These are phyloP conservation scores for Phodopus roborovskii DNA, from an alignment of 2,113 vertebrate species.

Conservation along the genomic window DNA sequence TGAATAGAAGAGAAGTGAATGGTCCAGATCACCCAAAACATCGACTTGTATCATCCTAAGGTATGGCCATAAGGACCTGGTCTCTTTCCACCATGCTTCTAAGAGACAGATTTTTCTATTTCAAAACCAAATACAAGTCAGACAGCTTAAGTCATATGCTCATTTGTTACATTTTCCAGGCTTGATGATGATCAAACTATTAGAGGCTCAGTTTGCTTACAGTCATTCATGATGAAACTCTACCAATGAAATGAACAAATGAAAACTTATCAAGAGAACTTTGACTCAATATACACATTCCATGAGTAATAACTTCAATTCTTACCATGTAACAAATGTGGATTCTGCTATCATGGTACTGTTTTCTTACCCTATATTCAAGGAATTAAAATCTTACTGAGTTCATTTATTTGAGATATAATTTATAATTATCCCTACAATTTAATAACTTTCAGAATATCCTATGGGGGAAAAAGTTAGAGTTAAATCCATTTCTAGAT, in stretches of 20 bases:
- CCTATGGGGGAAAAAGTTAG: neutral
- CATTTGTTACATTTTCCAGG: neutral
- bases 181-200: neutral
- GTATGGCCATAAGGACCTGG: neutral
- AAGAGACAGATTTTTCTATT: conserved; percentile 32
- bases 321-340: neutral
- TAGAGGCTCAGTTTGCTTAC: neutral
- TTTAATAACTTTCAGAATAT: conserved; percentile 22
- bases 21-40: conserved; percentile 25
- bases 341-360: neutral
- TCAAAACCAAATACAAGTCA: neutral
- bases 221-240: neutral
- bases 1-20: conserved; percentile 32
- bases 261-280: neutral
- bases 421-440: conserved; percentile 22
- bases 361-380: conserved; percentile 48
- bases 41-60: neutral
- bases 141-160: neutral
- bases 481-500: conserved; percentile 47
- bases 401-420: conserved; percentile 11
- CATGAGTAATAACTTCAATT: neutral
- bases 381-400: conserved; percentile 2
- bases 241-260: conserved; percentile 18
- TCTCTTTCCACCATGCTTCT: neutral
- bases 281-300: neutral